Evolutionary conservation across 2,888 invertebrate genomes (phyloP).

Genomic region (Folsomia manolachei): DNA sequence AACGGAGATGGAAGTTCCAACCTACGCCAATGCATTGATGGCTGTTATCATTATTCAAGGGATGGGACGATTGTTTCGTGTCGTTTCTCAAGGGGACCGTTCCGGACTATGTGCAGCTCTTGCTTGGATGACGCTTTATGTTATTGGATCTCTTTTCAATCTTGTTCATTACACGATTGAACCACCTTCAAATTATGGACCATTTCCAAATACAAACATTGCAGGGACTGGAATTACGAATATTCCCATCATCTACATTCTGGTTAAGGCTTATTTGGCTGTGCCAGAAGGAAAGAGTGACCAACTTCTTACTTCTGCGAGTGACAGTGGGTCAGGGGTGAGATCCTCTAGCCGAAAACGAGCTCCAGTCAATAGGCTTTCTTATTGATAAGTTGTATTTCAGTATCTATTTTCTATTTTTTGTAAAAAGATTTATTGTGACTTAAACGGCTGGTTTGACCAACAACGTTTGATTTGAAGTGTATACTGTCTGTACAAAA

Average conservation of each 20-base stretch:
- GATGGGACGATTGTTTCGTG: neutral
- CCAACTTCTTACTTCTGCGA: neutral
- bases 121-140: neutral
- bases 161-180: conserved; percentile 26
- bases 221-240: conserved; percentile 15
- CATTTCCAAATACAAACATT: conserved; percentile 16
- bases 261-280: neutral
- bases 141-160: neutral
- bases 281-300: neutral
- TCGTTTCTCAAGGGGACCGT: conserved; percentile 5
- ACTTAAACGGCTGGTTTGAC: no score
- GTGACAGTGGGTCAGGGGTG: neutral
- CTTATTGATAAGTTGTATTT: neutral
- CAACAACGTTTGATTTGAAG: no score
- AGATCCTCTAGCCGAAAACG: neutral
- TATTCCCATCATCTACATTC: neutral
- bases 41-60: neutral
- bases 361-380: neutral
- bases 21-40: conserved; percentile 9
- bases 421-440: no score
- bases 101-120: neutral
- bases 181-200: conserved; percentile 19
- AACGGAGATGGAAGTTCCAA: conserved; percentile 18
- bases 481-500: no score
- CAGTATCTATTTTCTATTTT: no score